Evolutionary conservation across 2,797 vertebrate species (phyloP).

Genomic region (Sphenopsis melanotis): DNA sequence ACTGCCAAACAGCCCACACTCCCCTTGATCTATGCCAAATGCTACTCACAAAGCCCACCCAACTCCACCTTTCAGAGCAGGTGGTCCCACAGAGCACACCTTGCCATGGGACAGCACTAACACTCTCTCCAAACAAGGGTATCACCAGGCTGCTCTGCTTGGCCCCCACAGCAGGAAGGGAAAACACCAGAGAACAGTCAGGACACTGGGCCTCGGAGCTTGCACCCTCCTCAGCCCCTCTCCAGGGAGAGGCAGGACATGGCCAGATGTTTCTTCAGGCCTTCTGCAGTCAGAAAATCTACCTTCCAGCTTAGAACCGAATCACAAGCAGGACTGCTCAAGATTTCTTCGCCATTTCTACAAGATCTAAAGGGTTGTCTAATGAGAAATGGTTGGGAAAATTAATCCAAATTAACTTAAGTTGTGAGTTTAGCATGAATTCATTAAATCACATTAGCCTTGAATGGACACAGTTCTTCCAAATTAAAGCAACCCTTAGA

Average conservation of each 20-base stretch:
- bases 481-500: slow-evolving; percentile 48
- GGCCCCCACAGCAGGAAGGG: background rate
- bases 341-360: background rate
- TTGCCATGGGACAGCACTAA: background rate
- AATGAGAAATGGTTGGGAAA: background rate
- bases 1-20: background rate
- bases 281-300: background rate
- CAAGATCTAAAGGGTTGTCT: background rate
- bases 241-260: background rate
- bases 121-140: background rate
- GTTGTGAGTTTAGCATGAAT: slow-evolving; percentile 54
- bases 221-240: background rate
- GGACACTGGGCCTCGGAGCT: background rate
- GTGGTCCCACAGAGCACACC: background rate
- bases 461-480: slow-evolving; percentile 54
- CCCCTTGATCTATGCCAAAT: background rate
- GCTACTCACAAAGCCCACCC: background rate
- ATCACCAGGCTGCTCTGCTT: background rate
- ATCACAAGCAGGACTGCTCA: background rate
- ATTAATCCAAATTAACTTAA: slow-evolving; percentile 63
- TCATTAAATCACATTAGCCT: slow-evolving; percentile 61
- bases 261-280: background rate
- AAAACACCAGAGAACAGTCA: background rate
- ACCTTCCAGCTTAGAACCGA: background rate
- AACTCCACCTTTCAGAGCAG: background rate